These are phyloP conservation scores for Physocephala rufipes DNA, from an alignment of 2,888 invertebrate genomes.

Conservation along the genomic window DNA sequence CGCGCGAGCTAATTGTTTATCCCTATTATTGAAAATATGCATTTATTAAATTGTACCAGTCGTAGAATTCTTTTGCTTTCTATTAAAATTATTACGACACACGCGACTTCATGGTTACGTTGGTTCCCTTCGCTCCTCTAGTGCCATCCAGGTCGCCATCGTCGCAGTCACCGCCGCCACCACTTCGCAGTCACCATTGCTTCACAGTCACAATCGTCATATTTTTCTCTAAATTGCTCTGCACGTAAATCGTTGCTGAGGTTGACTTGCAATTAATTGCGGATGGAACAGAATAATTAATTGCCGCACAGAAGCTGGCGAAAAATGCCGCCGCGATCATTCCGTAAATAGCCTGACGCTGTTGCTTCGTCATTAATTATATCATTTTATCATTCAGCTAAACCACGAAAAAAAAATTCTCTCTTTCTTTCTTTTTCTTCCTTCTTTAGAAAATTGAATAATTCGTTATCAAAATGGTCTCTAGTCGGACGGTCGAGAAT, in stretches of 20 bases:
- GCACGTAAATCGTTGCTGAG: conserved; percentile 43
- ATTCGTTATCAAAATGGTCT: conserved; percentile 34
- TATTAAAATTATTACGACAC: too few relatives aligned
- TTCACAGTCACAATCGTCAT: neutral
- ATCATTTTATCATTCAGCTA: conserved; percentile 44
- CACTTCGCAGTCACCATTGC: too few relatives aligned
- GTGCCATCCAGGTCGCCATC: too few relatives aligned
- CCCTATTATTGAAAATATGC: too few relatives aligned
- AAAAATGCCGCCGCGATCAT: conserved; percentile 5
- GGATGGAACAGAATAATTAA: conserved; percentile 64
- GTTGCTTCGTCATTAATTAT: conserved; percentile 35
- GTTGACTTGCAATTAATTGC: conserved; percentile 63
- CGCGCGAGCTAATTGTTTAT: too few relatives aligned
- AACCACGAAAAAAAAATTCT: conserved; percentile 47
- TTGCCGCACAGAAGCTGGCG: conserved; percentile 48
- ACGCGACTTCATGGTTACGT: too few relatives aligned
- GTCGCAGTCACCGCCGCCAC: too few relatives aligned
- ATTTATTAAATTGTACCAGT: too few relatives aligned
- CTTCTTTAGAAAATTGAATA: conserved; percentile 35
- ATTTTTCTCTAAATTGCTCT: conserved; percentile 5
- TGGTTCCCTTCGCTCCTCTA: too few relatives aligned
- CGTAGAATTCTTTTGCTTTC: too few relatives aligned
- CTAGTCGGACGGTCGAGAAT: conserved; percentile 27
- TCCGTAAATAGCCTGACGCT: conserved; percentile 36
- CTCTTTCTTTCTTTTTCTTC: too few relatives aligned